Base-by-base conservation (phyloP, 2,113 vertebrate species). In the Strix uralensis region DNA sequence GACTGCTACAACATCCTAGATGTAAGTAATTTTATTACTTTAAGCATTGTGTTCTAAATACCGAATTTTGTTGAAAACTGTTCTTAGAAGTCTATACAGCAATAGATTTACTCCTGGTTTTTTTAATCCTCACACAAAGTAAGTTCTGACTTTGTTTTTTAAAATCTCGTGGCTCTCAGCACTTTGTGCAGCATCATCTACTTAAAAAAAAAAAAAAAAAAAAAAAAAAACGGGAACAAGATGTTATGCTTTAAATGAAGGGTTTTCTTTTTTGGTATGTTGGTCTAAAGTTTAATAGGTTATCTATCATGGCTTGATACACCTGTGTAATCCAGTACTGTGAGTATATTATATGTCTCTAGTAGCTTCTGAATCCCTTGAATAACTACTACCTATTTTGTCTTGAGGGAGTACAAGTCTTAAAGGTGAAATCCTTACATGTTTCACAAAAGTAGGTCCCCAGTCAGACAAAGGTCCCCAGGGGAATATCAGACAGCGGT, bases 241-340 rank as follows among this genome's bases (percentile, higher is more conserved):
- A 8, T 47, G 2, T 51, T 69, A 55, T 57, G 20, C 57, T 86
- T 86, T 58, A 20, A 66, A 52, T 21, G 1, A 51, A 67, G 21
- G 5, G 6, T 5, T 70, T 81, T n/a, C 2, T 52, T 40, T 42
- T 70, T 44, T 3, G 0, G 2, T 54, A 3, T 20, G 3, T 77
- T 54, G 51, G 32, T 19, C 8, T 49, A 25, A 83, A 74, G 23
- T 81, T 34, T 78, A 27, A 18, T 47, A 21, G 16, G 11, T 54
- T 81, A 34, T 30, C 17, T 83, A 0, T n/a, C 1, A 11, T 25
- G 10, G 3, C 13, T 81, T 1, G 0, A 3, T 89, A 38, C 30
- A 12, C 23, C 14, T 27, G 0, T 38, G 5, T 29, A 32, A 8
- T 40, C 25, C 5, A 32, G 5, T 42, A 14, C 22, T 29, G 13